Percentiles rank a stretch among this genome's conserved stretches.
Evolutionary conservation across 1,140 invertebrate species (phyloP).

Genomic region (Bombus turneri): DNA sequence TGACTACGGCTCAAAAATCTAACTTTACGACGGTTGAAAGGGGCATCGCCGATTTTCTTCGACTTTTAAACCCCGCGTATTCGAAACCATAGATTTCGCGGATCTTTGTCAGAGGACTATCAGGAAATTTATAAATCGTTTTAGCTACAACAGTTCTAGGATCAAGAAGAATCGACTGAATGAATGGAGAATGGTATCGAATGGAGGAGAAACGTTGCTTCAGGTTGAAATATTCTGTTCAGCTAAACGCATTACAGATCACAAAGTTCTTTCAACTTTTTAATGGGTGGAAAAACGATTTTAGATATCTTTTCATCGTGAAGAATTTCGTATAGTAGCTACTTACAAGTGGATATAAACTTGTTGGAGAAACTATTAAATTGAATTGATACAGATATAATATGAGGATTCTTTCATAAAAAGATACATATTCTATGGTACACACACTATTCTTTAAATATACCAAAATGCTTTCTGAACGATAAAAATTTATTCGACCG

Average conservation of each 20-base stretch:
- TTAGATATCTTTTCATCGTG: too few species aligned
- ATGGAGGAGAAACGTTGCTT: not conserved
- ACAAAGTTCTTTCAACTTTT: conserved; percentile 1
- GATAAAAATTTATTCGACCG: not conserved
- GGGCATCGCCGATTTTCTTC: not conserved
- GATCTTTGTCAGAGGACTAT: not conserved
- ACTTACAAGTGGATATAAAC: too few species aligned
- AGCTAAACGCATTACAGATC: not conserved
- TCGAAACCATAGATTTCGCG: conserved; percentile 23
- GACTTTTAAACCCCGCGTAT: conserved; percentile 14
- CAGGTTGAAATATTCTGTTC: not conserved
- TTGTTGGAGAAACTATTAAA: too few species aligned
- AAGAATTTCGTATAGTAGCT: too few species aligned
- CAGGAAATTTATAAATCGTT: conserved; percentile 40
- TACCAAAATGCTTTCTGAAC: not conserved
- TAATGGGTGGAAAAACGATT: not conserved
- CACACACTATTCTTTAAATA: too few species aligned
- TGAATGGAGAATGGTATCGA: too few species aligned
- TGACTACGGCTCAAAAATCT: conserved; percentile 55
- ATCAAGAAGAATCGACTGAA: conserved; percentile 8
- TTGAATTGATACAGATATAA: too few species aligned
- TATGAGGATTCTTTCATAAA: too few species aligned
- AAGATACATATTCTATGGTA: too few species aligned
- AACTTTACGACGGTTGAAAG: conserved; percentile 32
- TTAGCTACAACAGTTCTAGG: not conserved